Evolutionary conservation across 2,797 vertebrate genomes (phyloP).

Genomic region (Carcharodon carcharias): DNA sequence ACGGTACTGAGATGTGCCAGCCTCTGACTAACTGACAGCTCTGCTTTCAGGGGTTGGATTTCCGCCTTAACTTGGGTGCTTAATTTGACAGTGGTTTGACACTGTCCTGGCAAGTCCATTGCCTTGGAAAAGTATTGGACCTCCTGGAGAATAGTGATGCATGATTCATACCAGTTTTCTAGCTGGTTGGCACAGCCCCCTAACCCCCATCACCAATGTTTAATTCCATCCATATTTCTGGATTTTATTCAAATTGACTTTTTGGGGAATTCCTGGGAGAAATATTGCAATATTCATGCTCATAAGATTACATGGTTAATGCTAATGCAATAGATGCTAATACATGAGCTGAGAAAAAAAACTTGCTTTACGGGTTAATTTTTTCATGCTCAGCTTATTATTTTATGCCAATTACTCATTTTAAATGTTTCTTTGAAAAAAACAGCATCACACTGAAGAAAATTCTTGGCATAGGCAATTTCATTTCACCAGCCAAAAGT

Average conservation of each 20-base stretch:
- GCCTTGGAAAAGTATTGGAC: no score
- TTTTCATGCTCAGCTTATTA: constrained; percentile 17
- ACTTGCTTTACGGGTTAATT: background rate
- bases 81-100: no score
- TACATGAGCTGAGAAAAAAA: background rate
- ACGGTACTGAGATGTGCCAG: no score
- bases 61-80: no score
- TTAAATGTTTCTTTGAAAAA: constrained; percentile 28
- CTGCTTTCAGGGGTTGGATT: no score
- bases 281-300: background rate
- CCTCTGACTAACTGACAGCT: no score
- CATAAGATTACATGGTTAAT: background rate
- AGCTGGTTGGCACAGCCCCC: no score
- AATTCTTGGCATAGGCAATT: constrained; percentile 12
- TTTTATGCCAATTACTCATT: constrained; percentile 14
- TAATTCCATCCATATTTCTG: no score
- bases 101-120: no score
- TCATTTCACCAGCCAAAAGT: background rate
- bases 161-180: no score
- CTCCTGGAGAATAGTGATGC: no score
- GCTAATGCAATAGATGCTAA: background rate
- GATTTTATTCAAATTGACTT: background rate
- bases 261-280: background rate
- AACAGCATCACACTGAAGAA: background rate
- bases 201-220: no score